phyloP scores from a whole-genome alignment of 2,888 invertebrate genomes.

The Cacoxenus indagator region DNA sequence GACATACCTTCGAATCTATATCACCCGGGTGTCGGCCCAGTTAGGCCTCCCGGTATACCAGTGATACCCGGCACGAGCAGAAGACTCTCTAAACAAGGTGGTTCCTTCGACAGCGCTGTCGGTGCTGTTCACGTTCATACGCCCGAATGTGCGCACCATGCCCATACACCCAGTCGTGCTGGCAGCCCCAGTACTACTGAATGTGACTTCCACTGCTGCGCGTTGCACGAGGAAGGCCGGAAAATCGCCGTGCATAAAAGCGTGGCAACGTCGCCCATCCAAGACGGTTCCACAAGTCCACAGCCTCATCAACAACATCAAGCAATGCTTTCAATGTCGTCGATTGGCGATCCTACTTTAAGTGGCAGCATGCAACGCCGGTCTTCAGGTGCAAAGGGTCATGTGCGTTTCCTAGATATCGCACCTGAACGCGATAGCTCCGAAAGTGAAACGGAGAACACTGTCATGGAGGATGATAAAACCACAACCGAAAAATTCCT shows the following conservation, averaged over 20 bases:
- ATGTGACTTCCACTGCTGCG: slow-evolving; percentile 97
- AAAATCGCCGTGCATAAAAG: slow-evolving; percentile 93
- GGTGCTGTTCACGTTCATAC: slow-evolving; percentile 84
- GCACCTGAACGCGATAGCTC: slow-evolving; percentile 86
- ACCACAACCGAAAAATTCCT: slow-evolving; percentile 93
- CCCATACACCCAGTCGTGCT: slow-evolving; percentile 79
- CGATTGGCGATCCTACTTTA: slow-evolving; percentile 70
- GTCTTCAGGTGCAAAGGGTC: slow-evolving; percentile 77
- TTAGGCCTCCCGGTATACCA: slow-evolving; percentile 61
- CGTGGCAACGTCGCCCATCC: slow-evolving; percentile 93
- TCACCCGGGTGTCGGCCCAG: slow-evolving; percentile 64
- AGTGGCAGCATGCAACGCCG: slow-evolving; percentile 69
- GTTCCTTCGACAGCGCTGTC: slow-evolving; percentile 79
- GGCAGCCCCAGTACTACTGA: slow-evolving; percentile 79
- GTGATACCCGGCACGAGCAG: slow-evolving; percentile 66
- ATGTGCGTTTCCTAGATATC: slow-evolving; percentile 89
- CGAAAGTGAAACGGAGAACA: slow-evolving; percentile 94
- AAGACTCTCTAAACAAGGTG: slow-evolving; percentile 75
- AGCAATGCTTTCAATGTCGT: slow-evolving; percentile 68
- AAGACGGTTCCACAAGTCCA: slow-evolving; percentile 80
- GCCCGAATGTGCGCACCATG: slow-evolving; percentile 82
- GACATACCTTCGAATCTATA: slow-evolving; percentile 80
- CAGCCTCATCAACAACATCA: slow-evolving; percentile 72
- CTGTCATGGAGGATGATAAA: slow-evolving; percentile 91
- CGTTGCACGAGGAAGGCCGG: slow-evolving; percentile 92